Conservation (phyloP, 2,113 vertebrate genomes). For the Chaenogobius annularis region DNA sequence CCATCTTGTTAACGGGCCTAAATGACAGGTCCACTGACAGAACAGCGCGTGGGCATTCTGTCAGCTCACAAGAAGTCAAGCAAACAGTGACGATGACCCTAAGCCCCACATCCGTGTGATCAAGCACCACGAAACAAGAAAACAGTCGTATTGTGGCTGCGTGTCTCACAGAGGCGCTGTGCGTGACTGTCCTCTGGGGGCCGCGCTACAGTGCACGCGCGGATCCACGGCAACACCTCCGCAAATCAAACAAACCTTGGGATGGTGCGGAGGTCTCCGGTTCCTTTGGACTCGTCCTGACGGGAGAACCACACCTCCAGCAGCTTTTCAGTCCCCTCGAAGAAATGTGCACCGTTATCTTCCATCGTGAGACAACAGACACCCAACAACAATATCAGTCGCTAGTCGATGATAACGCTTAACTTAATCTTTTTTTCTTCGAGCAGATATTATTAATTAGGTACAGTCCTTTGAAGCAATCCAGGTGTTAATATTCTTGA, state of each 20-base stretch:
- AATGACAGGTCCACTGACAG: not conserved
- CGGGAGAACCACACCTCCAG: conserved; percentile 98
- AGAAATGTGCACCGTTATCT: conserved; percentile 98
- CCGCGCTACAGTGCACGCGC: not conserved
- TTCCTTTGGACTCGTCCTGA: conserved; percentile 91
- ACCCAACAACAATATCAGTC: conserved; percentile 85
- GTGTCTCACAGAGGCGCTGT: not conserved
- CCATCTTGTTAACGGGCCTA: not conserved
- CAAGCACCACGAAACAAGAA: not conserved
- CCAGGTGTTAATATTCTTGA: conserved; percentile 79
- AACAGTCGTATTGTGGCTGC: not conserved
- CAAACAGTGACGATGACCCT: not conserved
- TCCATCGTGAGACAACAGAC: conserved; percentile 92
- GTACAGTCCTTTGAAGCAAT: conserved; percentile 82
- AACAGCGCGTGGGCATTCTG: not conserved
- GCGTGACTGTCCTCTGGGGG: not conserved
- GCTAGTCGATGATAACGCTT: conserved; percentile 60
- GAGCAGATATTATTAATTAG: conserved; percentile 74
- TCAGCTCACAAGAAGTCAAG: not conserved
- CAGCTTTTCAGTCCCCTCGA: conserved; percentile 98
- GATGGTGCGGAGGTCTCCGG: conserved; percentile 95
- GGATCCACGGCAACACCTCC: not conserved
- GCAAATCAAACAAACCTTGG: conserved; percentile 82
- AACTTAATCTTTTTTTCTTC: conserved; percentile 66
- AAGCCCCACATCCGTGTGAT: not conserved